These are phyloP conservation scores for Caprella mutica DNA, from an alignment of 2,888 invertebrate genomes.

Conservation along the genomic window DNA sequence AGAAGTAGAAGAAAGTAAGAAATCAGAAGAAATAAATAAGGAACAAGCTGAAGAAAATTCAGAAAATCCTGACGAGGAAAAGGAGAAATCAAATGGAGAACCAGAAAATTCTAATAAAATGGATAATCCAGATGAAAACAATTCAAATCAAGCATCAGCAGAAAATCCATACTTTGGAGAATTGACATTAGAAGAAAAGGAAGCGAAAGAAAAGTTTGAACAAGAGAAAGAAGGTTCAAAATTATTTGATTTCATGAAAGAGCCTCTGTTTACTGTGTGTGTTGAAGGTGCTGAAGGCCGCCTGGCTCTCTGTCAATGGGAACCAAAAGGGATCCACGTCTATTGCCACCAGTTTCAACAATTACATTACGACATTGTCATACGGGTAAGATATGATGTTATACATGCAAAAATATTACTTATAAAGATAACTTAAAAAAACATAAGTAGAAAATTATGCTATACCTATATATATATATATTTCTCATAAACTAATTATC, in stretches of 20 bases:
- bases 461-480: background rate
- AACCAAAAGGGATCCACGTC: slow-evolving; percentile 24
- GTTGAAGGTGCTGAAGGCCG: slow-evolving; percentile 25
- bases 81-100: background rate
- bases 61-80: background rate
- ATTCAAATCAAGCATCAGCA: background rate
- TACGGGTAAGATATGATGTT: slow-evolving; percentile 23
- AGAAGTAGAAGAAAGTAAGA: background rate
- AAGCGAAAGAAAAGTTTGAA: slow-evolving; percentile 1
- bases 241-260: slow-evolving; percentile 14
- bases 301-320: slow-evolving; percentile 21
- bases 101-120: slow-evolving; percentile 6
- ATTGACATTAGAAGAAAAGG: slow-evolving; percentile 1
- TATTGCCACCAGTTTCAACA: slow-evolving; percentile 30
- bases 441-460: no score
- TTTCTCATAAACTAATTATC: background rate
- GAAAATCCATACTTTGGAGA: background rate
- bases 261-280: slow-evolving; percentile 23
- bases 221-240: background rate
- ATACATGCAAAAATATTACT: background rate
- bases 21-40: background rate
- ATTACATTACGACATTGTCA: slow-evolving; percentile 23
- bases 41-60: background rate
- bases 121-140: background rate
- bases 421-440: no score